Conservation (phyloP, 2,797 vertebrate genomes). For the Siniperca obscura region DNA sequence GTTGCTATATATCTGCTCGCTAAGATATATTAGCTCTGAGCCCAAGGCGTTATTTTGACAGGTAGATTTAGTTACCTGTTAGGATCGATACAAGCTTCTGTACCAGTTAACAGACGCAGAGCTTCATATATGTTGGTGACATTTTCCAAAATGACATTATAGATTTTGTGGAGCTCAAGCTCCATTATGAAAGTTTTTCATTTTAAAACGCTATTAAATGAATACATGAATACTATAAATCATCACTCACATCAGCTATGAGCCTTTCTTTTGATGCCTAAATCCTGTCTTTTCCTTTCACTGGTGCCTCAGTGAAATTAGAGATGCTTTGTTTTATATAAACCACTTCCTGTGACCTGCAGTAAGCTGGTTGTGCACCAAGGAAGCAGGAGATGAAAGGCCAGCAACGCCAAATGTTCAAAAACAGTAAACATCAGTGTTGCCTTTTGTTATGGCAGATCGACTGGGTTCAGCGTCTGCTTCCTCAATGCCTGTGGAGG, state of each 20-base stretch:
- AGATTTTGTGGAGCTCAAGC: slow-evolving; percentile 58
- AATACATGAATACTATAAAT: slow-evolving; percentile 35
- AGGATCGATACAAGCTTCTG: slow-evolving; percentile 70
- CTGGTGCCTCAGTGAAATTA: not conserved
- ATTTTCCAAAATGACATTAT: slow-evolving; percentile 71
- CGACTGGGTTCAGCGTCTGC: slow-evolving; percentile 33
- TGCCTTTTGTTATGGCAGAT: slow-evolving; percentile 48
- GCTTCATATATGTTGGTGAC: slow-evolving; percentile 55
- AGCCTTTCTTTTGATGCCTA: slow-evolving; percentile 18
- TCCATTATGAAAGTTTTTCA: slow-evolving; percentile 49
- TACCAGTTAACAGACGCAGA: slow-evolving; percentile 47
- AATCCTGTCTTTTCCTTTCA: slow-evolving; percentile 29
- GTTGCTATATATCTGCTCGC: slow-evolving; percentile 62
- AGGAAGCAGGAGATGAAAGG: slow-evolving; percentile 52
- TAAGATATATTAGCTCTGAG: slow-evolving; percentile 60
- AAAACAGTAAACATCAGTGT: slow-evolving; percentile 52
- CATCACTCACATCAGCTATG: slow-evolving; percentile 2
- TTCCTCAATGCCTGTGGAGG: slow-evolving; percentile 52
- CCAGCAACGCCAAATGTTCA: slow-evolving; percentile 36
- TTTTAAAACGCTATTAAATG: slow-evolving; percentile 56
- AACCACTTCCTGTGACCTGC: slow-evolving; percentile 45
- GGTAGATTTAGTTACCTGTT: slow-evolving; percentile 81
- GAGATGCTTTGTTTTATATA: slow-evolving; percentile 1
- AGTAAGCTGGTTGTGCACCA: slow-evolving; percentile 1
- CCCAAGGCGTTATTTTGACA: slow-evolving; percentile 71